A percentile compares a stretch with the other conserved stretches of the same genome.
These are phyloP conservation scores for Morinoia aosen DNA, from an alignment of 2,888 invertebrate genomes.

Conservation along the genomic window DNA sequence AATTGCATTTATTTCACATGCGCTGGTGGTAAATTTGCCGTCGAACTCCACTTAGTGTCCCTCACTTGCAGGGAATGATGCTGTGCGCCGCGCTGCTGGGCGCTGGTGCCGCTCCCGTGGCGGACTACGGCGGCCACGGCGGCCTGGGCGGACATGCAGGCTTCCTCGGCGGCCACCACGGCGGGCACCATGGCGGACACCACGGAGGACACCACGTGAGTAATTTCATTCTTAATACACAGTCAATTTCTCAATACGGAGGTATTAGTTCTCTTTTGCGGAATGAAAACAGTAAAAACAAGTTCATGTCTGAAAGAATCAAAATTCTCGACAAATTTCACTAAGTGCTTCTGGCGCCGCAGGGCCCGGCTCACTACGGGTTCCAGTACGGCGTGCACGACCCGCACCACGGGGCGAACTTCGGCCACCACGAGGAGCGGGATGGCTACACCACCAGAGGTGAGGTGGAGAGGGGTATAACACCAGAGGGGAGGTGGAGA, in stretches of 20 bases:
- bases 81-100: background rate
- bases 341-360: background rate
- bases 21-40: background rate
- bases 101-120: background rate
- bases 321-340: background rate
- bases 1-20: too few species aligned
- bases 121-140: background rate
- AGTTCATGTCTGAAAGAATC: background rate
- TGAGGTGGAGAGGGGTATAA: slow-evolving; percentile 24
- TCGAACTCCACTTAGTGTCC: background rate
- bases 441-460: slow-evolving; percentile 47
- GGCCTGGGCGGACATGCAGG: background rate
- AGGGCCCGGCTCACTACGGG: slow-evolving; percentile 49
- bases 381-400: slow-evolving; percentile 51
- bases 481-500: slow-evolving; percentile 32
- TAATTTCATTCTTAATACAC: background rate
- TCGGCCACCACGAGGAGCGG: slow-evolving; percentile 48
- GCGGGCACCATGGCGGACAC: slow-evolving; percentile 37
- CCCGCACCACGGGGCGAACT: slow-evolving; percentile 48
- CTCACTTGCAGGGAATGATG: background rate
- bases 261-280: background rate
- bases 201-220: slow-evolving; percentile 42
- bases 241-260: background rate
- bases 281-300: background rate
- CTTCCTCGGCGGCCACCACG: slow-evolving; percentile 35